A percentile compares a stretch with the other conserved stretches of the same genome.
Evolutionary conservation across 1,140 invertebrate species (phyloP).

Genomic region (Conopomorpha cramerella): DNA sequence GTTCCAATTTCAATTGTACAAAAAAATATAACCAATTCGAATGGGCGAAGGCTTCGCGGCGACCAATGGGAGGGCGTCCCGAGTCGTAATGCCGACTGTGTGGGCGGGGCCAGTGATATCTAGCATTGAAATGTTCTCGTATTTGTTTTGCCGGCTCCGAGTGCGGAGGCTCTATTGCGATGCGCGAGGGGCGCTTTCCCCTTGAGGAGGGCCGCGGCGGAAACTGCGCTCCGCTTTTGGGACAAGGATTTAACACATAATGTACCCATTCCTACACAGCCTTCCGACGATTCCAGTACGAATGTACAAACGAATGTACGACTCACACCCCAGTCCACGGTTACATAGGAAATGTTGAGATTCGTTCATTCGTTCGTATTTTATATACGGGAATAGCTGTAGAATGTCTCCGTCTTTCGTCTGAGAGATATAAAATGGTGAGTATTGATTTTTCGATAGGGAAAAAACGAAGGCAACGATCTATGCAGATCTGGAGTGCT

Average conservation of each 20-base stretch:
- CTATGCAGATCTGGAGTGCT: constrained; percentile 60
- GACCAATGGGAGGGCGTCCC: constrained; percentile 46
- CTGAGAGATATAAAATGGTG: constrained; percentile 49
- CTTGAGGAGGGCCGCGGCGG: constrained; percentile 39
- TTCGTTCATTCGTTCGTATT: too few species aligned
- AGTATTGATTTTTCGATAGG: constrained; percentile 59
- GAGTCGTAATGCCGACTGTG: constrained; percentile 58
- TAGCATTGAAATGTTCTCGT: constrained; percentile 59
- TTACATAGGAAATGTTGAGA: too few species aligned
- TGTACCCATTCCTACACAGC: constrained; percentile 29
- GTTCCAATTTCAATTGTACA: constrained; percentile 58
- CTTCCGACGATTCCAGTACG: constrained; percentile 17
- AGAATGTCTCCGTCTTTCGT: constrained; percentile 38
- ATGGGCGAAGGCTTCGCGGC: constrained; percentile 51
- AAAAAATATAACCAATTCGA: constrained; percentile 59
- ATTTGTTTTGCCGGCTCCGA: constrained; percentile 48
- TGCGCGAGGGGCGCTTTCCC: constrained; percentile 52
- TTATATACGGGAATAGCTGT: too few species aligned
- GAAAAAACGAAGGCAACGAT: constrained; percentile 60
- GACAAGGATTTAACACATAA: constrained; percentile 43
- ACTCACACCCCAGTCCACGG: too few species aligned
- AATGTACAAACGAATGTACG: constrained; percentile 2
- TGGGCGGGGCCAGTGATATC: constrained; percentile 56
- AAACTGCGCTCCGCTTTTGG: constrained; percentile 41
- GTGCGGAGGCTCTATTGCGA: constrained; percentile 54